Percentiles rank a stretch among this genome's conserved stretches.
phyloP scores from a whole-genome alignment of 2,113 vertebrate species.

The Cettia cetti region DNA sequence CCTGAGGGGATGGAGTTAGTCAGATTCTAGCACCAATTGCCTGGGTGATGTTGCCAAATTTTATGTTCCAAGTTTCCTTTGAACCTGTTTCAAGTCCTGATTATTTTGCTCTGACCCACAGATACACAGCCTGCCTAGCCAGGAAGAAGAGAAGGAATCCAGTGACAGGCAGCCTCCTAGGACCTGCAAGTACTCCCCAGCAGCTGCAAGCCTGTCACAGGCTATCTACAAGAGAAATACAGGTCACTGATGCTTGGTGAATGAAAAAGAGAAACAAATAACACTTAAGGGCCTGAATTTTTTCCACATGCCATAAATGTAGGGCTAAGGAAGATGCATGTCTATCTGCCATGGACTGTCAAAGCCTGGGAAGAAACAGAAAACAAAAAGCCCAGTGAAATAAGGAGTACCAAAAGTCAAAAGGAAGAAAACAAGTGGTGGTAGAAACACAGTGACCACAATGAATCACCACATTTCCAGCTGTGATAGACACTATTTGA shows the following conservation, averaged over 20 bases:
- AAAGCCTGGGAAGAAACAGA: not conserved
- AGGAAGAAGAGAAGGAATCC: not conserved
- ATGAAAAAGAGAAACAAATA: not conserved
- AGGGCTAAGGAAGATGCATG: not conserved
- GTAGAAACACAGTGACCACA: slow-evolving; percentile 12
- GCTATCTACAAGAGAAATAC: not conserved
- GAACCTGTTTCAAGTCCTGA: slow-evolving; percentile 37
- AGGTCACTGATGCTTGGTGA: not conserved
- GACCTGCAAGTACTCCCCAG: not conserved
- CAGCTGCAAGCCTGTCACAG: not conserved
- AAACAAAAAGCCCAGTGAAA: not conserved
- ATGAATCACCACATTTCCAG: slow-evolving; percentile 33
- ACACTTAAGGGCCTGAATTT: not conserved
- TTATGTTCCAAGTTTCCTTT: slow-evolving; percentile 49
- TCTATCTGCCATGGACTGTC: not conserved
- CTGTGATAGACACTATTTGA: slow-evolving; percentile 14
- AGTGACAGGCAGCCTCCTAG: not conserved
- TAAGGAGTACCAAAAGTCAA: not conserved
- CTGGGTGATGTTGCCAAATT: slow-evolving; percentile 27
- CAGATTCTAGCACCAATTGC: slow-evolving; percentile 48
- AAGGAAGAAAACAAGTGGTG: slow-evolving; percentile 23
- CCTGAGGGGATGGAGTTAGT: slow-evolving; percentile 18
- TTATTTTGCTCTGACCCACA: slow-evolving; percentile 43
- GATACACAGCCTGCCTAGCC: not conserved
- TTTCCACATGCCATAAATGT: not conserved